A percentile compares a stretch with the other conserved stretches of the same genome.
These are phyloP conservation scores for Anas capensis DNA, from an alignment of 2,797 vertebrate genomes.

Conservation along the genomic window DNA sequence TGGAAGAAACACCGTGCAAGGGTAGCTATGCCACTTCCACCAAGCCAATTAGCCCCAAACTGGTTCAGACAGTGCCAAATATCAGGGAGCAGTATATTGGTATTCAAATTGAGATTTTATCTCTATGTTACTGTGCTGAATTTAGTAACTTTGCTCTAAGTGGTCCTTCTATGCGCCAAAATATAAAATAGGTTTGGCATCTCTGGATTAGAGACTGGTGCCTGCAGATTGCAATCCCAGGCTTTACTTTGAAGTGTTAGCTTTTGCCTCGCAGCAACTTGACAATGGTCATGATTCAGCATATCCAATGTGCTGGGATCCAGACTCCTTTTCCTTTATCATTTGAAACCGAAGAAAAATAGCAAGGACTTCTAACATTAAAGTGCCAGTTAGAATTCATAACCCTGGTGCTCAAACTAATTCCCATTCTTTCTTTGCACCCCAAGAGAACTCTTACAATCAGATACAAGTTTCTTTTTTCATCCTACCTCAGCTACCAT, in stretches of 20 bases:
- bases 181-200: constrained; percentile 16
- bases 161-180: constrained; percentile 9
- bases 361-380: not conserved
- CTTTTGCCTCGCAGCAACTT: not conserved
- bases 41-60: constrained; percentile 41
- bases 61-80: constrained; percentile 42
- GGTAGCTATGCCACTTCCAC: not conserved
- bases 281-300: constrained; percentile 3
- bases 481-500: not conserved
- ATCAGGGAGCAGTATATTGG: constrained; percentile 20
- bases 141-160: constrained; percentile 34
- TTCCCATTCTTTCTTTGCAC: not conserved
- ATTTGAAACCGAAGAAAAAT: not conserved
- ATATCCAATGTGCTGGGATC: not conserved
- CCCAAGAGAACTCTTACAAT: not conserved
- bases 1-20: constrained; percentile 1
- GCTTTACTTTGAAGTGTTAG: constrained; percentile 16
- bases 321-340: not conserved
- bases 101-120: constrained; percentile 59
- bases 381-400: not conserved
- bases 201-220: not conserved
- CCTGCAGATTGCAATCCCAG: not conserved
- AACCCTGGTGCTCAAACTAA: not conserved
- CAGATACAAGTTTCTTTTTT: not conserved
- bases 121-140: constrained; percentile 20